Evolutionary conservation across 2,797 vertebrate genomes (phyloP).

Genomic region (Philypnodon macrostomus): DNA sequence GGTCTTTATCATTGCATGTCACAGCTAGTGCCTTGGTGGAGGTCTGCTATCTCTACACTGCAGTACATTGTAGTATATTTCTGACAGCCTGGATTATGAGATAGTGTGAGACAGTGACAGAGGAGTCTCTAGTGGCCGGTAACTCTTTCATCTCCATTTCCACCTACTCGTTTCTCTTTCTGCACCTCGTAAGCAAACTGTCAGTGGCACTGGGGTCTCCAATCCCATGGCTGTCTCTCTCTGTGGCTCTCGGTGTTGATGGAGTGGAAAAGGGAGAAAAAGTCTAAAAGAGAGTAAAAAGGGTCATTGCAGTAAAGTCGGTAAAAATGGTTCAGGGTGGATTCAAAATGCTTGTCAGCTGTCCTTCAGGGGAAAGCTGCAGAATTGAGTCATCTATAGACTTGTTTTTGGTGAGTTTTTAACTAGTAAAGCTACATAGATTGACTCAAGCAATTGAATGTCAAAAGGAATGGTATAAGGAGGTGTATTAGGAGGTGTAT

Average conservation of each 20-base stretch:
- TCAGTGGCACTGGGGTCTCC: conserved; percentile 3
- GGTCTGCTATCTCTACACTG: too few species aligned
- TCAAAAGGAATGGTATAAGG: too few species aligned
- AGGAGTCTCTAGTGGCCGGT: conserved; percentile 38
- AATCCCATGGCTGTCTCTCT: not conserved
- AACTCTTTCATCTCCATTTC: conserved; percentile 30
- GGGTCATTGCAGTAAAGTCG: conserved; percentile 31
- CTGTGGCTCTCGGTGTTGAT: conserved; percentile 21
- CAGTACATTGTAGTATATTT: conserved; percentile 51
- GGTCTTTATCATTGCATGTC: too few species aligned
- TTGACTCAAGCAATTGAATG: too few species aligned
- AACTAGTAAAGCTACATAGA: too few species aligned
- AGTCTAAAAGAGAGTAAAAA: conserved; percentile 17
- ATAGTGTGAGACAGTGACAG: conserved; percentile 49
- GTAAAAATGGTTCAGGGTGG: conserved; percentile 14
- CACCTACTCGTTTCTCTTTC: conserved; percentile 11
- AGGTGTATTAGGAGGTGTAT: too few species aligned
- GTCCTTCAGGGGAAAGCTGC: conserved; percentile 17
- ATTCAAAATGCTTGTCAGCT: conserved; percentile 10
- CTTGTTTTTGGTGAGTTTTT: too few species aligned
- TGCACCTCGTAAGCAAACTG: conserved; percentile 14
- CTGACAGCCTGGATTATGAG: conserved; percentile 67
- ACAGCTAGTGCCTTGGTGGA: too few species aligned
- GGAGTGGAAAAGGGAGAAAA: conserved; percentile 21
- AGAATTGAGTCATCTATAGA: conserved; percentile 16